Conservation (phyloP, 2,888 invertebrate genomes). For the Oscheius sp. region DNA sequence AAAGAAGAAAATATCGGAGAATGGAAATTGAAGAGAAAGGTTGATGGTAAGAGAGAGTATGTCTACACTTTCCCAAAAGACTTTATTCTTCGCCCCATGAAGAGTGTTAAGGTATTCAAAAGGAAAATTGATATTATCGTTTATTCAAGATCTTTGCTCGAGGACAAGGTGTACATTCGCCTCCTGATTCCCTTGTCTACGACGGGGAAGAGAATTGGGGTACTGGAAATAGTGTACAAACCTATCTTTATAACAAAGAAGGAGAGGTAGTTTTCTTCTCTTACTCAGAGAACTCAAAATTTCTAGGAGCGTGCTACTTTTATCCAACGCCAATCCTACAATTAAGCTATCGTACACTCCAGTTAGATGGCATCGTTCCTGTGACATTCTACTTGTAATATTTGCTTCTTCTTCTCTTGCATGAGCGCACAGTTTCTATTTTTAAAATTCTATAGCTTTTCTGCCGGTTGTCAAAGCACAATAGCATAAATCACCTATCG, state of each 20-base stretch:
- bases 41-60: slow-evolving; percentile 70
- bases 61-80: slow-evolving; percentile 62
- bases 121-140: not conserved
- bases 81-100: slow-evolving; percentile 59
- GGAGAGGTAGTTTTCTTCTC: slow-evolving; percentile 62
- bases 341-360: too few species aligned
- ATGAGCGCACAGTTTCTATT: not conserved
- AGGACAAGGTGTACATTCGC: slow-evolving; percentile 64
- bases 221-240: slow-evolving; percentile 68
- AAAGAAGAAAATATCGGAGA: slow-evolving; percentile 69
- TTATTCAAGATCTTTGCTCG: slow-evolving; percentile 67
- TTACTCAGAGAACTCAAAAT: not conserved
- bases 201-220: slow-evolving; percentile 70
- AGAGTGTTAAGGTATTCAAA: slow-evolving; percentile 56
- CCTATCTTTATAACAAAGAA: slow-evolving; percentile 69
- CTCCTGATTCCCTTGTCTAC: slow-evolving; percentile 67
- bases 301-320: slow-evolving; percentile 67
- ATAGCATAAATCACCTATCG: slow-evolving; percentile 23
- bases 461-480: slow-evolving; percentile 11
- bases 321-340: slow-evolving; percentile 58
- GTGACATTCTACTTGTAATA: slow-evolving; percentile 19
- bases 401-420: slow-evolving; percentile 5
- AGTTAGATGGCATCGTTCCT: not conserved
- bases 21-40: slow-evolving; percentile 70
- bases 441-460: not conserved